Conservation (phyloP, 2,888 invertebrate genomes). For the Oxytorus armatus region DNA sequence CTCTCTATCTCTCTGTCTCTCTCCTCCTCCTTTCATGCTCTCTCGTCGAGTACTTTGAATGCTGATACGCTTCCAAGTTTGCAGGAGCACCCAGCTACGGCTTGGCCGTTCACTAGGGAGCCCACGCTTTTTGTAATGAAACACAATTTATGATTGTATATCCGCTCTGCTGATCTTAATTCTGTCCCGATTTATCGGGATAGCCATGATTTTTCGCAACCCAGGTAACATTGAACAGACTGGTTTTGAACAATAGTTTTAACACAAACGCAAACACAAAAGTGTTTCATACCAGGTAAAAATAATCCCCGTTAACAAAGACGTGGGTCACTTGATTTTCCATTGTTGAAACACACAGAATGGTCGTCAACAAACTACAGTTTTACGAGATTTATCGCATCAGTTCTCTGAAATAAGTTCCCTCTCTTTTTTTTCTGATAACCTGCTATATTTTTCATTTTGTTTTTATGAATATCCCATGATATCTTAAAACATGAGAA, state of each 20-base stretch:
- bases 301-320: conserved; percentile 22
- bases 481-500: conserved; percentile 57
- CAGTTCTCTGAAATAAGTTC: conserved; percentile 1
- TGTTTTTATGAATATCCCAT: conserved; percentile 52
- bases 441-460: conserved; percentile 37
- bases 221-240: neutral
- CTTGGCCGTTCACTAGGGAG: conserved; percentile 60
- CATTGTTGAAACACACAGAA: conserved; percentile 29
- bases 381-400: conserved; percentile 35
- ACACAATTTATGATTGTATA: conserved; percentile 80
- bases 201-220: conserved; percentile 46
- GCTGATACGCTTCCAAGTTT: conserved; percentile 82
- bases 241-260: conserved; percentile 34
- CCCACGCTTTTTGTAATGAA: conserved; percentile 80
- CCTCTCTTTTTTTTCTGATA: conserved; percentile 20
- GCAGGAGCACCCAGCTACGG: conserved; percentile 60
- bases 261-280: conserved; percentile 5
- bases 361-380: neutral
- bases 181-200: conserved; percentile 46
- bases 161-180: conserved; percentile 59
- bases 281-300: conserved; percentile 14
- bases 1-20: no score
- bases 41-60: conserved; percentile 82
- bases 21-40: conserved; percentile 64
- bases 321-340: conserved; percentile 47